These are phyloP conservation scores for Sinonovacula constricta DNA, from an alignment of 1,140 invertebrate species.

Conservation along the genomic window DNA sequence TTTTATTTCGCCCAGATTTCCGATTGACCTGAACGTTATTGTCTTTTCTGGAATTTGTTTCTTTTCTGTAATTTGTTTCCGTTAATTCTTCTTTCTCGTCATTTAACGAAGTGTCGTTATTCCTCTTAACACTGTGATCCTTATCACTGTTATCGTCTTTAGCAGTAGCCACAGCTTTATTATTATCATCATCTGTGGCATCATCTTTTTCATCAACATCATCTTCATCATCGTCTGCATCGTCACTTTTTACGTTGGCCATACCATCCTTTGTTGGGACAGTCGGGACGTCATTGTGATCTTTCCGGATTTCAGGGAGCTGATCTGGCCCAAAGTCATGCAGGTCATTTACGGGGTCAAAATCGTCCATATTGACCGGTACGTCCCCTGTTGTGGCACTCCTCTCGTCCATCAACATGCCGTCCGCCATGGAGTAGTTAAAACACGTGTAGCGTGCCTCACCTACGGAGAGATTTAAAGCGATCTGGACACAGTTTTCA, in stretches of 20 bases:
- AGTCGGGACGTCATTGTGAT: neutral
- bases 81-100: too few species aligned
- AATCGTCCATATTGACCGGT: slow-evolving; percentile 7
- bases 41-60: too few species aligned
- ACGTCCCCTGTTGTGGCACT: neutral
- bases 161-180: neutral
- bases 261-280: neutral
- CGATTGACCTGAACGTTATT: too few species aligned
- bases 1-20: too few species aligned
- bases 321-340: neutral
- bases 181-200: neutral
- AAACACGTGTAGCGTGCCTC: slow-evolving; percentile 14
- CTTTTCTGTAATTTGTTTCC: too few species aligned
- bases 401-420: slow-evolving; percentile 3
- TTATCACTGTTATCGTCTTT: neutral
- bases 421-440: neutral
- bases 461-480: too few species aligned
- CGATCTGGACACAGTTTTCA: too few species aligned
- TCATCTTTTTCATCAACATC: neutral
- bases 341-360: slow-evolving; percentile 7
- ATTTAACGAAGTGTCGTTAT: too few species aligned
- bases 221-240: neutral
- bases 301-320: neutral
- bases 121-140: too few species aligned
- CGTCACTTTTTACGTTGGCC: neutral